These are phyloP conservation scores for Agapornis canus DNA, from an alignment of 2,797 vertebrate genomes.

Conservation along the genomic window DNA sequence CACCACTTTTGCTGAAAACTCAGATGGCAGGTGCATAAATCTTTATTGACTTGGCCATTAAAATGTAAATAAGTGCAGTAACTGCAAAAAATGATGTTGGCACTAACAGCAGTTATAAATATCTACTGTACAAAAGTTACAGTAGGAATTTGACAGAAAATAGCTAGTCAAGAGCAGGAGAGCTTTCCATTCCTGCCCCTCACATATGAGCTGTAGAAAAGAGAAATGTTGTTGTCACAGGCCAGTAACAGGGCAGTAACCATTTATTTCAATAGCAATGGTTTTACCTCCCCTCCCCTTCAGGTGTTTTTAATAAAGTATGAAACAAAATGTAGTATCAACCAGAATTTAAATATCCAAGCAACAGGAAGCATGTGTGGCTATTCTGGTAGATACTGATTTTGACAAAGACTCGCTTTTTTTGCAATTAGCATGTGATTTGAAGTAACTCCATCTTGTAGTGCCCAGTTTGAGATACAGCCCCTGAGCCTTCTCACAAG, in stretches of 20 bases:
- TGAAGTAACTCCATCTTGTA: background rate
- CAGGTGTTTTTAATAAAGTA: background rate
- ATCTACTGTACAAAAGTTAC: conserved; percentile 32
- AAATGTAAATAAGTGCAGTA: conserved; percentile 57
- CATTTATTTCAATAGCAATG: background rate
- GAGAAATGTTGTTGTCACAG: background rate
- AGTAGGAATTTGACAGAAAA: conserved; percentile 46
- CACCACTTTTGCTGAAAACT: conserved; percentile 37
- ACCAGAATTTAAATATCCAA: background rate
- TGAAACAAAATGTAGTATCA: background rate
- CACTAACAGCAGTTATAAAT: conserved; percentile 48
- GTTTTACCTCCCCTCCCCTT: background rate
- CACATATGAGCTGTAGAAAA: background rate
- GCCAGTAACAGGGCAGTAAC: background rate
- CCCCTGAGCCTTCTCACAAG: background rate
- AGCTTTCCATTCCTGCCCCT: background rate
- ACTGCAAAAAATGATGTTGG: conserved; percentile 50
- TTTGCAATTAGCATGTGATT: background rate
- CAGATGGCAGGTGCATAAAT: conserved; percentile 49
- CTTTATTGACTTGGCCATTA: conserved; percentile 65
- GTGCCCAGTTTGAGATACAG: background rate
- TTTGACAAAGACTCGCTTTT: background rate
- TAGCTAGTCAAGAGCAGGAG: background rate
- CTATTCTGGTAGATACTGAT: background rate
- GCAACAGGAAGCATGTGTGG: background rate